A percentile compares a stretch with the other conserved stretches of the same genome.
These are phyloP conservation scores for Crossocerus cetratus DNA, from an alignment of 2,888 invertebrate genomes.

Conservation along the genomic window DNA sequence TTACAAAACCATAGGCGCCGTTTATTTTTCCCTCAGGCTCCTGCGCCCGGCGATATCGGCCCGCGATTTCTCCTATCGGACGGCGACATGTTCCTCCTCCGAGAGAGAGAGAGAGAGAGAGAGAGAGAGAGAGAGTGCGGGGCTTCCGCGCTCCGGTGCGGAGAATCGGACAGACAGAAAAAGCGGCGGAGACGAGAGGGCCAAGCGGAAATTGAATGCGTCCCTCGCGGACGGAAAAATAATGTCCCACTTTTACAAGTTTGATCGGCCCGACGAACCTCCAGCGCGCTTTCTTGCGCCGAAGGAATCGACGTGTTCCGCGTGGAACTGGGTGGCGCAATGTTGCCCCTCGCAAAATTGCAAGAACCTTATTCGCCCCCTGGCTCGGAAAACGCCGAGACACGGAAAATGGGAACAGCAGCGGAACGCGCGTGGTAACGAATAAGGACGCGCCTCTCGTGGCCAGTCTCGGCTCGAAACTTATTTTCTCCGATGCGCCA, in stretches of 20 bases:
- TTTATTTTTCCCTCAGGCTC: not conserved
- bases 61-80: conserved; percentile 35
- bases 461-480: conserved; percentile 62
- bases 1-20: conserved; percentile 25
- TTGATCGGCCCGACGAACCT: conserved; percentile 53
- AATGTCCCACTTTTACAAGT: conserved; percentile 67
- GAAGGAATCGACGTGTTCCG: conserved; percentile 60
- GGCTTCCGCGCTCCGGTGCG: no score
- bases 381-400: conserved; percentile 60
- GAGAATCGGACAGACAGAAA: conserved; percentile 30
- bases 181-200: conserved; percentile 23
- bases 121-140: no score
- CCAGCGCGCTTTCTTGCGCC: conserved; percentile 43
- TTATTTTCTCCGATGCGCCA: conserved; percentile 54
- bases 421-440: conserved; percentile 55
- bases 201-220: conserved; percentile 72
- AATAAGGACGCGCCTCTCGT: conserved; percentile 62
- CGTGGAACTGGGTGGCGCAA: conserved; percentile 17
- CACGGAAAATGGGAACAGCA: conserved; percentile 66
- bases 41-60: conserved; percentile 10
- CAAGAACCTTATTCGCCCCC: conserved; percentile 71
- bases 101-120: no score
- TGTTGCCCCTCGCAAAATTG: conserved; percentile 60
- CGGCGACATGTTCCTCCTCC: not conserved
- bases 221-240: conserved; percentile 64